Evolutionary conservation across 1,140 invertebrate genomes (phyloP).

Genomic region (Drosophila arizonae): DNA sequence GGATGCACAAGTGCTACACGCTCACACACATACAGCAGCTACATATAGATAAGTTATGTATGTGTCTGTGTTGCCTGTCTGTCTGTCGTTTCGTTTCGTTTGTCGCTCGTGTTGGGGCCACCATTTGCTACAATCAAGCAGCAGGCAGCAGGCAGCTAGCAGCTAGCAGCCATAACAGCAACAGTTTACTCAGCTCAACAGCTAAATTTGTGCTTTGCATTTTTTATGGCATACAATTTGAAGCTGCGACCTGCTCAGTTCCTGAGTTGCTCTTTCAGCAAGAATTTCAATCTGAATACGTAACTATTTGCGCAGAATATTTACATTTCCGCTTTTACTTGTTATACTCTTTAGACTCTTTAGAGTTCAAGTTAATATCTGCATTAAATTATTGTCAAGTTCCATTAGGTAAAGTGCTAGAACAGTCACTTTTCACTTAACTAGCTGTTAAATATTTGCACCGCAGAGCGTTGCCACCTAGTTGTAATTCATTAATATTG

Average conservation of each 20-base stretch:
- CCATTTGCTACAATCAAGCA: constrained; percentile 14
- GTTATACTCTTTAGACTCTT: too few relatives aligned
- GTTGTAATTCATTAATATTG: too few relatives aligned
- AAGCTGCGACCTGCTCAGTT: not conserved
- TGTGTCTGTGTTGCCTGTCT: not conserved
- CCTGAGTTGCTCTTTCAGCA: constrained; percentile 1
- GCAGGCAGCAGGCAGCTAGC: not conserved
- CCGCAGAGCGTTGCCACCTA: too few relatives aligned
- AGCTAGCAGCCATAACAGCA: constrained; percentile 7
- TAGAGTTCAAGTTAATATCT: too few relatives aligned
- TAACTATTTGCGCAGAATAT: not conserved
- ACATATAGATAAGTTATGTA: not conserved
- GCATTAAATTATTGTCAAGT: too few relatives aligned
- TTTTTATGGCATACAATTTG: constrained; percentile 10
- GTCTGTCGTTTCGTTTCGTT: not conserved
- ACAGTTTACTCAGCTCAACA: constrained; percentile 24
- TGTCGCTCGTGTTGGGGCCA: constrained; percentile 2
- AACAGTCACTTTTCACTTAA: too few relatives aligned
- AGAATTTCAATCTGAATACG: constrained; percentile 6
- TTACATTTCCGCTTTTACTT: too few relatives aligned
- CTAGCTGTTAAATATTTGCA: too few relatives aligned
- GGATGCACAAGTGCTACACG: constrained; percentile 18
- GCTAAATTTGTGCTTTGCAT: constrained; percentile 20
- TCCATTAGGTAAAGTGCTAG: too few relatives aligned
- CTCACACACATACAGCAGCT: not conserved